Conservation (phyloP, 2,888 invertebrate species). For the Caenorhabditis plicata region DNA sequence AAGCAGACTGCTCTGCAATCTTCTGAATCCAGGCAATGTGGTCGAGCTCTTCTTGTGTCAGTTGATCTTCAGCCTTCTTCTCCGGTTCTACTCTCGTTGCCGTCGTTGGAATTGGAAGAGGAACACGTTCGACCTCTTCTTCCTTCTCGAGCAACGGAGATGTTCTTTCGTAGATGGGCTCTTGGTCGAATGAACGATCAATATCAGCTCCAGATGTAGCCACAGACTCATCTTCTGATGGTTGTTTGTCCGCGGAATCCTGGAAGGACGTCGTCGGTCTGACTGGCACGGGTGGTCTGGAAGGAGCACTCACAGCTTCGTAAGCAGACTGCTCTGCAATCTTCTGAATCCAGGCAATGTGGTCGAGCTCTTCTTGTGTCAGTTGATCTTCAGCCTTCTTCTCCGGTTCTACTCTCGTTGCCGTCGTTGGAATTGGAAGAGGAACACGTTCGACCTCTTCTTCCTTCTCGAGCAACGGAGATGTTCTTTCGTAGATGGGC, state of each 20-base stretch:
- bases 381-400: background rate
- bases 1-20: background rate
- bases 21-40: background rate
- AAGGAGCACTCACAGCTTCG: background rate
- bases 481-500: background rate
- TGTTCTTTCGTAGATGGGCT: background rate
- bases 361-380: background rate
- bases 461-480: background rate
- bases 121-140: too few relatives aligned
- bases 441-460: too few relatives aligned
- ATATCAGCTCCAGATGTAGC: slow-evolving; percentile 8
- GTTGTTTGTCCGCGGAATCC: background rate
- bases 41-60: slow-evolving; percentile 1
- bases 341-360: background rate
- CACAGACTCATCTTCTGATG: background rate
- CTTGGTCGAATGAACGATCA: slow-evolving; percentile 1
- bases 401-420: background rate
- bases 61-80: background rate
- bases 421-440: too few relatives aligned
- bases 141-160: background rate
- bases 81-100: background rate
- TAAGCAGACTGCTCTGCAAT: background rate
- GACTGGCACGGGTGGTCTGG: background rate
- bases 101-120: too few relatives aligned
- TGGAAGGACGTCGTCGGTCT: background rate